phyloP scores from a whole-genome alignment of 2,113 vertebrate species.

The Lethenteron camtschaticum region DNA sequence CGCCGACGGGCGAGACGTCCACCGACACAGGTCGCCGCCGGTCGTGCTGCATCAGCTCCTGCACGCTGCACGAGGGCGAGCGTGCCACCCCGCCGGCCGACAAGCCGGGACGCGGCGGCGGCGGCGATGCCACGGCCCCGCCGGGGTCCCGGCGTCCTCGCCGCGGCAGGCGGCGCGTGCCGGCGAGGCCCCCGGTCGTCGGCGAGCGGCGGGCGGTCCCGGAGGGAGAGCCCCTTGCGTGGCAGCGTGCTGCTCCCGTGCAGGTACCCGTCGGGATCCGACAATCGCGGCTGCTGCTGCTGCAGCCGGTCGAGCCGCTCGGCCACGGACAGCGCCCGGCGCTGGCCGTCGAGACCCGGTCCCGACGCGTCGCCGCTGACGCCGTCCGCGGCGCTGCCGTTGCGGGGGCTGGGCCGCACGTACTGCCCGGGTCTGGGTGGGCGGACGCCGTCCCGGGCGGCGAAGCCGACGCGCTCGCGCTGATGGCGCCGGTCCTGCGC shows the following conservation, averaged over 20 bases:
- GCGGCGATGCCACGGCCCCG: no score
- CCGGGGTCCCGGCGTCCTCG: constrained; percentile 8
- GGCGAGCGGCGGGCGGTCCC: neutral
- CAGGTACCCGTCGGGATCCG: neutral
- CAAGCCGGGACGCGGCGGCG: no score
- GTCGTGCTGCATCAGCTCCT: no score
- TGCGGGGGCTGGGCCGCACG: constrained; percentile 38
- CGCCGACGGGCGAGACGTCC: no score
- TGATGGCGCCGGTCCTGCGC: neutral
- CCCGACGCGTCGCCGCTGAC: no score
- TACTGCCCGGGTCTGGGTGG: constrained; percentile 38
- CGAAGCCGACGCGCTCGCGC: no score
- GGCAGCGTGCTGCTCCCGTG: neutral
- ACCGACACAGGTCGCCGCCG: no score
- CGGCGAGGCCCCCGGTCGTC: neutral
- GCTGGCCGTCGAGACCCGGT: neutral
- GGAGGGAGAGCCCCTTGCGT: constrained; percentile 1
- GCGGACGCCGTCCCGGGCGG: constrained; percentile 16
- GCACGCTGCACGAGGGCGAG: no score
- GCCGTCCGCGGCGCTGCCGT: no score
- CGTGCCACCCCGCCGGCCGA: no score
- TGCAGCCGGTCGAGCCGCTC: constrained; percentile 1
- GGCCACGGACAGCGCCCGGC: constrained; percentile 1
- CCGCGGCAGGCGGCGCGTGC: neutral
- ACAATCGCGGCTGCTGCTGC: neutral